Evolutionary conservation across 2,797 vertebrate species (phyloP).

Genomic region (Alosa sapidissima): DNA sequence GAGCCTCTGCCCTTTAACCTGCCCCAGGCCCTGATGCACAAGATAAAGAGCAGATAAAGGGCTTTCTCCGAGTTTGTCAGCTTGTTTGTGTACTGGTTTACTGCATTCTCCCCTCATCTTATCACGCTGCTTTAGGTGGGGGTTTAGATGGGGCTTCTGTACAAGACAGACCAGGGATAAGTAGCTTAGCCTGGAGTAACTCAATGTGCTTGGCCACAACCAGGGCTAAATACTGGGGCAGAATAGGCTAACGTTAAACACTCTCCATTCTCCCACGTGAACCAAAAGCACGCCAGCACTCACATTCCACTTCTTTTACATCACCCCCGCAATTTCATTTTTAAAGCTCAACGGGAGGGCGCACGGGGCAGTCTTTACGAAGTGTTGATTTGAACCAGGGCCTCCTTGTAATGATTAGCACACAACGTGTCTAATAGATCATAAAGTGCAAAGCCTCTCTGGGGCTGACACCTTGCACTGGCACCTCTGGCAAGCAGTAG

Average conservation of each 20-base stretch:
- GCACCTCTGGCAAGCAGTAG: background rate
- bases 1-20: background rate
- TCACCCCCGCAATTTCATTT: background rate
- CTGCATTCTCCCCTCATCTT: background rate
- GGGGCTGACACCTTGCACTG: background rate
- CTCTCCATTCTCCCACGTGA: background rate
- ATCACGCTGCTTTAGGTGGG: background rate
- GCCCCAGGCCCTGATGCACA: background rate
- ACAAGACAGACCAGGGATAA: background rate
- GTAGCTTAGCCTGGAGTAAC: background rate
- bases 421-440: slow-evolving; percentile 16
- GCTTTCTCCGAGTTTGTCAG: background rate
- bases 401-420: slow-evolving; percentile 11
- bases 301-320: slow-evolving; percentile 8
- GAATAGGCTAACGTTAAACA: background rate
- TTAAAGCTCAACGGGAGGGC: slow-evolving; percentile 5
- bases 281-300: slow-evolving; percentile 6
- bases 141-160: background rate
- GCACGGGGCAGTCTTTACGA: background rate
- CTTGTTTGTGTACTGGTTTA: background rate
- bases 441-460: slow-evolving; percentile 2
- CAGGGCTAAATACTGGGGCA: background rate
- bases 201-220: background rate
- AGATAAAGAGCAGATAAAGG: background rate
- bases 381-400: slow-evolving; percentile 39